Evolutionary conservation across 2,888 invertebrate species (phyloP), one percentile per base, ranked within the genome.

Genomic region (Cataglyphis altisquamis): DNA sequence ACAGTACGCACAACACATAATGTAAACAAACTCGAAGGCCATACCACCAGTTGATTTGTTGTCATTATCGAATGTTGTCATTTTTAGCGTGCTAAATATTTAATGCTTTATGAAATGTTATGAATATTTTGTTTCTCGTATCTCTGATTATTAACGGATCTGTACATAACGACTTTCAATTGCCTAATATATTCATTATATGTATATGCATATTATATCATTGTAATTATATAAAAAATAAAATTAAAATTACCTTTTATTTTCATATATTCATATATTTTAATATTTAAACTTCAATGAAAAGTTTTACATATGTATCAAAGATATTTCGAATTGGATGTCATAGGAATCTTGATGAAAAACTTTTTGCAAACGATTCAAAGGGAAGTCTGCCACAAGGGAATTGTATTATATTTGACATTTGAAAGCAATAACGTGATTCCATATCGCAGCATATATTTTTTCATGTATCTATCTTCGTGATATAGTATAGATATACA

Each of bases 381-480:
- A 73, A 73, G 73, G 29, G n/a, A 73, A 29, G 60, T 45, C 18
- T 60, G 18, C 18, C 12, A 41, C 18, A 6, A 29, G 29, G 41
- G 29, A 62, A 73, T 73, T 62, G 15, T 39, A 41, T 29, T 60
- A 45, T n/a, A 73, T 73, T 73, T 62, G 62, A 73, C 62, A 45
- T 73, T 73, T 73, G 62, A 73, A 73, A 45, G 73, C 73, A 73
- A 62, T 62, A 73, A 73, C n/a, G 18, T 41, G 60, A 29, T 39
- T 21, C 36, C 18, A 39, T 25, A 39, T 9, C n/a, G 68, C 10
- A 15, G 36, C 15, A 25, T 57, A 15, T 45, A 21, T 57, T 21
- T 36, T 55, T 70, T 39, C 55, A 5, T 52, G 21, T 32, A 55
- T 52, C n/a, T n/a, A n/a, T 52, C 15, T 18, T 55, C 52, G 15